These are phyloP conservation scores for Drosophila rubida DNA, from an alignment of 2,888 invertebrate genomes.

Conservation along the genomic window DNA sequence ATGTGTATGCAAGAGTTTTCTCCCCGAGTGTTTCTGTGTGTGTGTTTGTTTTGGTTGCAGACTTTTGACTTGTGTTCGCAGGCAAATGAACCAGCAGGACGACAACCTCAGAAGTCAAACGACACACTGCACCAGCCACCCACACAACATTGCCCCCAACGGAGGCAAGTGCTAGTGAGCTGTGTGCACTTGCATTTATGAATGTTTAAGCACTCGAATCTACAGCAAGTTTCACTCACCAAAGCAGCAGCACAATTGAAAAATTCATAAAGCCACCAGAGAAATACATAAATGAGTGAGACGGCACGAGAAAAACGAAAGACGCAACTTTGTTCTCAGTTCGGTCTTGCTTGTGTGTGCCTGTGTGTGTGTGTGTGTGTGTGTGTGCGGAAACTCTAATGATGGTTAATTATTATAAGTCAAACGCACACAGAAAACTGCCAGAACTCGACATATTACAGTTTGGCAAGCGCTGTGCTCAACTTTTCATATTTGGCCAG, in stretches of 20 bases:
- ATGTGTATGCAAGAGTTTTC: conserved; percentile 11
- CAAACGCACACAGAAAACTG: conserved; percentile 33
- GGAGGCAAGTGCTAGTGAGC: conserved; percentile 54
- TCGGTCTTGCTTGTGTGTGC: not conserved
- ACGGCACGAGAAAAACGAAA: conserved; percentile 7
- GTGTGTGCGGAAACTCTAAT: conserved; percentile 55
- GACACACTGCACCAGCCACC: not conserved
- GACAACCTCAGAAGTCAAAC: conserved; percentile 62
- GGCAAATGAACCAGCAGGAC: conserved; percentile 69
- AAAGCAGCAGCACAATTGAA: conserved; percentile 68
- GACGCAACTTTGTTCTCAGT: conserved; percentile 24
- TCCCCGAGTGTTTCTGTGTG: conserved; percentile 1
- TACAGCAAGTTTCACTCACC: conserved; percentile 41
- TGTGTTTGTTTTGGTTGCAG: conserved; percentile 70
- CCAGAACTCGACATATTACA: conserved; percentile 15
- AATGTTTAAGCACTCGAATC: conserved; percentile 72
- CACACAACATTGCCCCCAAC: no score
- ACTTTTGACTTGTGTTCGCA: conserved; percentile 65
- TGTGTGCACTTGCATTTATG: conserved; percentile 75
- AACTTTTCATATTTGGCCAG: conserved; percentile 7
- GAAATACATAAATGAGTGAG: conserved; percentile 50
- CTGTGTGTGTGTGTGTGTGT: conserved; percentile 7
- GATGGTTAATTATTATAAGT: conserved; percentile 67
- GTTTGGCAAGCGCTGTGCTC: conserved; percentile 1
- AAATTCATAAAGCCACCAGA: conserved; percentile 70